Conservation (phyloP, 2,797 vertebrate species). For the Uromys caudimaculatus region DNA sequence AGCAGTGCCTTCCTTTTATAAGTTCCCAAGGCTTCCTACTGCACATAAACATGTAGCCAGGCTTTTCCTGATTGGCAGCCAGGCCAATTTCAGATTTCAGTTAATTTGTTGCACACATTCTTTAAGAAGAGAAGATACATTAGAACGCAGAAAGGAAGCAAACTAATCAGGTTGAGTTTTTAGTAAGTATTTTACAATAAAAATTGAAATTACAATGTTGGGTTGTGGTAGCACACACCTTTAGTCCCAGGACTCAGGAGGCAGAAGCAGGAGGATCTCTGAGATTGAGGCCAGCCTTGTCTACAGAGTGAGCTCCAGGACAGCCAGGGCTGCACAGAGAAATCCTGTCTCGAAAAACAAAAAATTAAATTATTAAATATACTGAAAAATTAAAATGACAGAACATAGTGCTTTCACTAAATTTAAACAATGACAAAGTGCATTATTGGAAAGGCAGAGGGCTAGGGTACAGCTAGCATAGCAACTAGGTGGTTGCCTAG, state of each 20-base stretch:
- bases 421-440: background rate
- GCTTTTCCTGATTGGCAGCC: background rate
- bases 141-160: background rate
- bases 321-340: background rate
- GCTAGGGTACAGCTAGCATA: background rate
- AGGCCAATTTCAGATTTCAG: background rate
- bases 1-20: background rate
- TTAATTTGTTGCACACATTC: background rate
- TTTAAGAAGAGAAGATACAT: background rate
- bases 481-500: background rate
- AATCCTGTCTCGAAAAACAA: background rate
- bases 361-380: background rate
- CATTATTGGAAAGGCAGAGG: background rate
- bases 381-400: background rate
- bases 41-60: background rate
- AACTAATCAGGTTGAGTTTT: constrained; percentile 18
- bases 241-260: background rate
- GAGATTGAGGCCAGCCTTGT: background rate
- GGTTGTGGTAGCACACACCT: background rate
- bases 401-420: background rate
- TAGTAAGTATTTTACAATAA: constrained; percentile 12
- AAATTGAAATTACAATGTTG: background rate
- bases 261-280: background rate
- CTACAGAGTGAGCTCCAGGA: background rate
- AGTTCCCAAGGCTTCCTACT: background rate